phyloP scores from a whole-genome alignment of 2,888 invertebrate genomes.

The Amphipoea lucens region DNA sequence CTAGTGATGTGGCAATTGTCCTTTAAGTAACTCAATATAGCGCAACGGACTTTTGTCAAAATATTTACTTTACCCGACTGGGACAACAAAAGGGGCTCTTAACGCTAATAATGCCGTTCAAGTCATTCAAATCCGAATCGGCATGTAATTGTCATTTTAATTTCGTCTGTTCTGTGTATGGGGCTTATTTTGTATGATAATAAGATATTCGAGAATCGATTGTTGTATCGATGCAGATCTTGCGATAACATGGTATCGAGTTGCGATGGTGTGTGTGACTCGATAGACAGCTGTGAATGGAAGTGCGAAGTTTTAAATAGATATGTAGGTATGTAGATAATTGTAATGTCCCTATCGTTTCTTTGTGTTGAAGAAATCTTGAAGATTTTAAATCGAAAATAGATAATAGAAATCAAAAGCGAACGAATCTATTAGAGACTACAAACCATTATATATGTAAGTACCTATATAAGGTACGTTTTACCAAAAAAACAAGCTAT shows the following conservation, averaged over 20 bases:
- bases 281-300: slow-evolving; percentile 59
- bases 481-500: background rate
- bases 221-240: slow-evolving; percentile 78
- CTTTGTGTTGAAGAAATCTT: slow-evolving; percentile 24
- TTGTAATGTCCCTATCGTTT: slow-evolving; percentile 33
- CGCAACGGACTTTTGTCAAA: slow-evolving; percentile 88
- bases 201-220: slow-evolving; percentile 79
- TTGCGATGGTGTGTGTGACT: slow-evolving; percentile 72
- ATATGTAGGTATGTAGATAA: slow-evolving; percentile 46
- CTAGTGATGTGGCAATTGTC: slow-evolving; percentile 81
- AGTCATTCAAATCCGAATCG: slow-evolving; percentile 76
- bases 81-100: slow-evolving; percentile 82
- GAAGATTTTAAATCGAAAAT: slow-evolving; percentile 19
- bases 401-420: background rate
- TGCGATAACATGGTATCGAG: slow-evolving; percentile 83
- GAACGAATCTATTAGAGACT: background rate
- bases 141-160: slow-evolving; percentile 86
- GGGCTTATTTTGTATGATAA: slow-evolving; percentile 75
- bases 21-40: slow-evolving; percentile 86
- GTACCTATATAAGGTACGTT: no score
- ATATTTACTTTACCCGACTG: slow-evolving; percentile 86
- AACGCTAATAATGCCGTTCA: slow-evolving; percentile 86
- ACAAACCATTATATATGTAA: background rate
- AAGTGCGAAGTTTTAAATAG: slow-evolving; percentile 53
- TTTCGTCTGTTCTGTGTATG: slow-evolving; percentile 76